Evolutionary conservation across 2,888 invertebrate genomes (phyloP).

Genomic region (Lasioglossum leucozonium): DNA sequence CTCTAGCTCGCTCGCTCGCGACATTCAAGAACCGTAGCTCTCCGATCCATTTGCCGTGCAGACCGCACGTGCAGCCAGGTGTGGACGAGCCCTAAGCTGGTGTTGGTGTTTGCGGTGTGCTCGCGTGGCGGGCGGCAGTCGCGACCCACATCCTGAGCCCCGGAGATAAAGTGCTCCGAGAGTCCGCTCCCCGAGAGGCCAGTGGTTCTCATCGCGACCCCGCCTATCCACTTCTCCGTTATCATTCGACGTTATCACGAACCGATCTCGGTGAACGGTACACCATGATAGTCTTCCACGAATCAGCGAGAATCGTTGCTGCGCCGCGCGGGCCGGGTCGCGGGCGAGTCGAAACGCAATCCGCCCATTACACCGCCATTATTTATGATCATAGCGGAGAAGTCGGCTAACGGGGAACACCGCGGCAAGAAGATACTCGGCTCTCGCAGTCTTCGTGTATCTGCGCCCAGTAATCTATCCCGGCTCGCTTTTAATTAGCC

Average conservation of each 20-base stretch:
- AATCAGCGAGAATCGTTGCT: neutral
- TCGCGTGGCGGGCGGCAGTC: conserved; percentile 82
- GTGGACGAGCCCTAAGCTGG: conserved; percentile 77
- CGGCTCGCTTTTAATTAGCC: conserved; percentile 11
- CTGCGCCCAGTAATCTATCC: neutral
- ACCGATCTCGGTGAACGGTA: conserved; percentile 23
- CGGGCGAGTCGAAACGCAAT: conserved; percentile 7
- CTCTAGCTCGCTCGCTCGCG: neutral
- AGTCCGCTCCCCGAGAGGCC: conserved; percentile 76
- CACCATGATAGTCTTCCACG: neutral
- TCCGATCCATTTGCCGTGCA: conserved; percentile 19
- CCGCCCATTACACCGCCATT: conserved; percentile 6
- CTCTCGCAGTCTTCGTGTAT: neutral
- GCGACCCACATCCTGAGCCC: conserved; percentile 83
- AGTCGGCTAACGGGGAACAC: conserved; percentile 3
- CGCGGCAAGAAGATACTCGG: neutral
- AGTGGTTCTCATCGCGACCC: conserved; percentile 82
- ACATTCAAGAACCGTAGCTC: conserved; percentile 29
- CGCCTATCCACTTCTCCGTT: conserved; percentile 73
- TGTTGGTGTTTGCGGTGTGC: conserved; percentile 63
- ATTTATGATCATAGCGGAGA: neutral
- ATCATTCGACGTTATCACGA: conserved; percentile 33
- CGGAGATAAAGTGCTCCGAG: conserved; percentile 81
- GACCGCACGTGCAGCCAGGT: conserved; percentile 66
- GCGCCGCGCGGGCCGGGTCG: neutral